Evolutionary conservation across 2,113 vertebrate genomes (phyloP), one percentile per base, ranked within the genome.

Genomic region (Chitala chitala): DNA sequence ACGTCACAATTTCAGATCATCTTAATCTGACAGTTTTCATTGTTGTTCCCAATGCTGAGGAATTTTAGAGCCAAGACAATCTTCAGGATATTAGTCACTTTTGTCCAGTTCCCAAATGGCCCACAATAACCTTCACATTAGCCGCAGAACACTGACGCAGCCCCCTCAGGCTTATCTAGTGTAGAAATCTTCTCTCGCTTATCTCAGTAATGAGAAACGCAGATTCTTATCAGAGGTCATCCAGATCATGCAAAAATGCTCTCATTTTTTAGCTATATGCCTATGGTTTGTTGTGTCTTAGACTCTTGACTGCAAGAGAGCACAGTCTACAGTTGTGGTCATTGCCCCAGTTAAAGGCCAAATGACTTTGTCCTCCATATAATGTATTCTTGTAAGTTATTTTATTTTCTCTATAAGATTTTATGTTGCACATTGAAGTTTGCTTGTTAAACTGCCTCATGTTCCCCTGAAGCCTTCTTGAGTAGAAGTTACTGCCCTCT

Each of bases 191-290:
- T 26, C 70, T 44, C 40, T 69, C 9, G 65, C 75, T 79, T 76
- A 76, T 74, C 75, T 74, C 51, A 51, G 65, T 79, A 71, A 76
- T 74, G 75, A 77, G 68, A 79, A 72, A 46, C 55, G 36, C 22
- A 48, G 51, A 71, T 73, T 58, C 22, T 48, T 70, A 69, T 76
- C 71, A 51, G 26, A 59, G 31, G 70, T 68, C 73, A 64, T 7
- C 51, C 17, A 17, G 46, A 76, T 63, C 42, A 72, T 8, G 31
- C 48, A 22, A 46, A 12, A 5, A 68, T 13, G 50, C 22, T 54
- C 51, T 58, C n/a, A n/a, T n/a, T n/a, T n/a, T n/a, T 46, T 63
- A 66, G 55, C 65, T 26, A 24, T 38, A 72, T n/a, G 36, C 53
- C 10, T 44, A 38, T 51, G 38, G 26, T 55, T 61, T 64, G 46